Evolutionary conservation across 2,113 vertebrate species (phyloP).

Genomic region (Albula goreensis): DNA sequence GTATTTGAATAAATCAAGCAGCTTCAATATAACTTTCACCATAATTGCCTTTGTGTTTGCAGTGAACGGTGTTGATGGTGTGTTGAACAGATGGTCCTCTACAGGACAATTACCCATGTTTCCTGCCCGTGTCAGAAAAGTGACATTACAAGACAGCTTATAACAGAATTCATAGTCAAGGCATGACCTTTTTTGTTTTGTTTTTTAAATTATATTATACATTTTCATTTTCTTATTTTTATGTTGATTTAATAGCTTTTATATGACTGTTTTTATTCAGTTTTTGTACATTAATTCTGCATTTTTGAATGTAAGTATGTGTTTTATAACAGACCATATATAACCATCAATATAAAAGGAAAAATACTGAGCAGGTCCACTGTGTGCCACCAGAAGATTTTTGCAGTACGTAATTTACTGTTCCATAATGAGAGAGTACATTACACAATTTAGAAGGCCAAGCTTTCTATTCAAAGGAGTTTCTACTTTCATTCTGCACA

Average conservation of each 20-base stretch:
- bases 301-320: conserved; percentile 8
- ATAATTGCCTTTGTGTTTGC: conserved; percentile 46
- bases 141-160: conserved; percentile 18
- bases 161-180: conserved; percentile 12
- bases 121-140: conserved; percentile 13
- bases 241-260: conserved; percentile 12
- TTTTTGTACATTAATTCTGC: background rate
- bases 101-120: conserved; percentile 5
- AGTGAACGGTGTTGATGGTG: conserved; percentile 31
- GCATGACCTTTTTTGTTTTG: background rate
- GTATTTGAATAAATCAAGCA: conserved; percentile 37
- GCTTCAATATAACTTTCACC: conserved; percentile 42
- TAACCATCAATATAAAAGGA: too few relatives aligned
- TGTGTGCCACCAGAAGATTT: too few relatives aligned
- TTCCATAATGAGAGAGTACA: background rate
- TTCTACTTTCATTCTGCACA: too few relatives aligned
- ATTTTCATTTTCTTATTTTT: background rate
- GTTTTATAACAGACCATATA: background rate
- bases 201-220: conserved; percentile 23
- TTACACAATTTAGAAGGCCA: too few relatives aligned
- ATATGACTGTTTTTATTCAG: background rate
- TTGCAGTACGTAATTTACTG: too few relatives aligned
- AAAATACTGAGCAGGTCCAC: too few relatives aligned
- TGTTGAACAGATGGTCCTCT: conserved; percentile 21
- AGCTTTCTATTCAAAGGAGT: too few relatives aligned